Evolutionary conservation across 23 tunicate species (phyloP).

Genomic region (Styela clava): DNA sequence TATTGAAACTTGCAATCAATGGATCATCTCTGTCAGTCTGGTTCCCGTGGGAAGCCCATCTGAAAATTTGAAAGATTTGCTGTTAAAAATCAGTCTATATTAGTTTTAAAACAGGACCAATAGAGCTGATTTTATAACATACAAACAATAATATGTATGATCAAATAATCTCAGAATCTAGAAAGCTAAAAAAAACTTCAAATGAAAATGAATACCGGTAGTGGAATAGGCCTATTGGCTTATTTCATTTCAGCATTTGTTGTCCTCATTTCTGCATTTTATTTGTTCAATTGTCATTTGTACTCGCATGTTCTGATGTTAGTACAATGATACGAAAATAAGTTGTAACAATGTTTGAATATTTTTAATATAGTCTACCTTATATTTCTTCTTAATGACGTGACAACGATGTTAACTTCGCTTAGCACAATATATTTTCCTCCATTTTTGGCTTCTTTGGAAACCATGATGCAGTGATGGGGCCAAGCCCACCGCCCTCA

Average conservation of each 20-base stretch:
- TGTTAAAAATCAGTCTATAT: neutral
- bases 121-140: neutral
- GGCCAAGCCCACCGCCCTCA: too few relatives aligned
- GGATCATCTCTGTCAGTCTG: constrained; percentile 95
- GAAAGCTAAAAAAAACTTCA: too few relatives aligned
- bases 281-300: too few relatives aligned
- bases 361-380: too few relatives aligned
- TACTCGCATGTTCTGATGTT: too few relatives aligned
- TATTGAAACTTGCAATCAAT: constrained; percentile 73
- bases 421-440: constrained; percentile 95
- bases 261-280: too few relatives aligned
- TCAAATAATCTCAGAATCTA: neutral
- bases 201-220: too few relatives aligned
- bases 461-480: too few relatives aligned
- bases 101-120: neutral
- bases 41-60: constrained; percentile 91
- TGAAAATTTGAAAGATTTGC: neutral
- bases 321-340: too few relatives aligned
- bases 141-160: neutral
- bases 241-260: too few relatives aligned
- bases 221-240: too few relatives aligned
- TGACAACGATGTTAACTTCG: constrained; percentile 93
- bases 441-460: constrained; percentile 13
- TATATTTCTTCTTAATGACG: constrained; percentile 77
- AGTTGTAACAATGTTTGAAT: too few relatives aligned